These are phyloP conservation scores for Nesoenas mayeri DNA, from an alignment of 2,113 vertebrate species.

Conservation along the genomic window DNA sequence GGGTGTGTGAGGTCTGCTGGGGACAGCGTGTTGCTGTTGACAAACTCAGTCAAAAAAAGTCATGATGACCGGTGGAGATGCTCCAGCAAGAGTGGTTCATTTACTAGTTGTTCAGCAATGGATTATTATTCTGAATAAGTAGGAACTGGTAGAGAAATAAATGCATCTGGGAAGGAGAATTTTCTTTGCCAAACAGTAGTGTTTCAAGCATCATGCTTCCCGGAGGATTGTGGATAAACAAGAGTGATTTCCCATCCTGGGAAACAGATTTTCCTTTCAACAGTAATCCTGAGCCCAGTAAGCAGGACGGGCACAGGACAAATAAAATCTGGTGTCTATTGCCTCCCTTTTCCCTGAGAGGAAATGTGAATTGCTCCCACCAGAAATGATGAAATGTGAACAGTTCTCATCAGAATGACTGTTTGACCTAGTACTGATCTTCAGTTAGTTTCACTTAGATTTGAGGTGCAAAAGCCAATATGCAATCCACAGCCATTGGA, in stretches of 20 bases:
- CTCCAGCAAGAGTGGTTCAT: background rate
- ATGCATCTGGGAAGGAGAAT: background rate
- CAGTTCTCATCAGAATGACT: background rate
- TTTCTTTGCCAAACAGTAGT: background rate
- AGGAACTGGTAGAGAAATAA: background rate
- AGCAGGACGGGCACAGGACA: background rate
- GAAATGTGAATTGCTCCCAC: background rate
- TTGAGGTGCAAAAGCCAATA: background rate
- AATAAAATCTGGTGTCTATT: background rate
- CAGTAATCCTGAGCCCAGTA: background rate
- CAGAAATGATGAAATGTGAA: background rate
- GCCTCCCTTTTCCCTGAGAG: background rate
- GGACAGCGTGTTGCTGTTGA: background rate
- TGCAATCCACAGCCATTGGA: fast-evolving
- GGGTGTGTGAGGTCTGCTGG: background rate
- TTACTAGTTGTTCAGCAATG: background rate
- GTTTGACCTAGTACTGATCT: background rate
- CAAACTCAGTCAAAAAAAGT: background rate
- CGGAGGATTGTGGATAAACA: background rate
- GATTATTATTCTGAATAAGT: background rate
- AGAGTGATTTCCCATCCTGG: background rate
- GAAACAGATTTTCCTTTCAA: background rate
- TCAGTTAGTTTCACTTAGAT: background rate
- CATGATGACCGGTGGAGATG: too few relatives aligned
- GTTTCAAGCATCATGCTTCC: background rate